Evolutionary conservation across 2,797 vertebrate genomes (phyloP).

Genomic region (Phylloscopus collybita): DNA sequence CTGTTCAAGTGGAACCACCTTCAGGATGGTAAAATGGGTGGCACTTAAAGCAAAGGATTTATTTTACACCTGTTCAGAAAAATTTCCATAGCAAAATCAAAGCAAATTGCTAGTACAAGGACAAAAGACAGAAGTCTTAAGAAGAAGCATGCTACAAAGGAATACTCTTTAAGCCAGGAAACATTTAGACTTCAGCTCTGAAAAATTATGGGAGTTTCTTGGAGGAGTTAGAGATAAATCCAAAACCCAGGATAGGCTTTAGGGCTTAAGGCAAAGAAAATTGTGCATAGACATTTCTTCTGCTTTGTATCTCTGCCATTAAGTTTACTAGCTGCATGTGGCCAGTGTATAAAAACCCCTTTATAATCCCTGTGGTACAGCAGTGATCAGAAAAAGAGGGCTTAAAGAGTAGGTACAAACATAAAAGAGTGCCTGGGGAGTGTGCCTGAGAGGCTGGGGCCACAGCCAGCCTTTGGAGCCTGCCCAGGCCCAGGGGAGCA

Average conservation of each 20-base stretch:
- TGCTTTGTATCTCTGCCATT: not conserved
- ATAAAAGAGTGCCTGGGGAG: not conserved
- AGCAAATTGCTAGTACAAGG: not conserved
- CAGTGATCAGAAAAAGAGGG: not conserved
- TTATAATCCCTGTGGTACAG: not conserved
- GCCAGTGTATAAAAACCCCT: not conserved
- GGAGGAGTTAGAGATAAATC: not conserved
- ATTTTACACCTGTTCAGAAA: not conserved
- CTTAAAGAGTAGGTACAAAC: not conserved
- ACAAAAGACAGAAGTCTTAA: not conserved
- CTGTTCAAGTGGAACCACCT: not conserved
- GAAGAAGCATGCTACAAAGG: not conserved
- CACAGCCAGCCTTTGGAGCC: not conserved
- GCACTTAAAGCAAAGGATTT: not conserved
- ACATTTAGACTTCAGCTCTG: not conserved
- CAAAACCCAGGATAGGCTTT: not conserved
- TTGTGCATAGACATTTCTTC: not conserved
- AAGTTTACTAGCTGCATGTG: not conserved
- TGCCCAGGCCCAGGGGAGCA: not conserved
- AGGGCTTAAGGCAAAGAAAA: not conserved
- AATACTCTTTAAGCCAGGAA: not conserved
- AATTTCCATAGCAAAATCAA: not conserved
- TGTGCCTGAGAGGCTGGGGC: not conserved
- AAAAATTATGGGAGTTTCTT: not conserved
- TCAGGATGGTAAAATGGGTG: not conserved